phyloP scores from a whole-genome alignment of 2,888 invertebrate genomes.

The Drosophila algonquin region DNA sequence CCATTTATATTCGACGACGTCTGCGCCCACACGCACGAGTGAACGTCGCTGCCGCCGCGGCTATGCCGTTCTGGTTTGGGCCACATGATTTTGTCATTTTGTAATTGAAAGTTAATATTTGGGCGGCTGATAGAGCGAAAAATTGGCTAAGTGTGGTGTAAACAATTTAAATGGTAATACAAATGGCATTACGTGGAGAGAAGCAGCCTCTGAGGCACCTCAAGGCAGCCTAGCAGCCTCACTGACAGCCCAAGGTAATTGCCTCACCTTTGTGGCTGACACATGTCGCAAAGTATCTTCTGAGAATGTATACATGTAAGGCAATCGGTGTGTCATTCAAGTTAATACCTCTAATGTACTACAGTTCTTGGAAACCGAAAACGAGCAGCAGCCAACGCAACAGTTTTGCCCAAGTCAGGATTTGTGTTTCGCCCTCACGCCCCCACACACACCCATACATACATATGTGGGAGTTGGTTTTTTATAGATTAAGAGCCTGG shows the following conservation, averaged over 20 bases:
- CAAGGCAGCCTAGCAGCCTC: background rate
- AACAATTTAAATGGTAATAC: slow-evolving; percentile 51
- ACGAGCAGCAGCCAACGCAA: slow-evolving; percentile 49
- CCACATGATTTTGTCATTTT: slow-evolving; percentile 40
- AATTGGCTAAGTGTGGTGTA: slow-evolving; percentile 43
- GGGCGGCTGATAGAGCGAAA: slow-evolving; percentile 36
- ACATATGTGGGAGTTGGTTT: slow-evolving; percentile 46
- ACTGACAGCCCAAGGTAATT: background rate
- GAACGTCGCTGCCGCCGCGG: slow-evolving; percentile 1
- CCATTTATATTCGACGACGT: slow-evolving; percentile 11
- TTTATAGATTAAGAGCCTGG: slow-evolving; percentile 72
- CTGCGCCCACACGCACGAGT: slow-evolving; percentile 47
- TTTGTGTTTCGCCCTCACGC: slow-evolving; percentile 22
- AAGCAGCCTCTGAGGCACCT: slow-evolving; percentile 4
- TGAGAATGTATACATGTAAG: slow-evolving; percentile 4
- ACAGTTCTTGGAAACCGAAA: slow-evolving; percentile 3
- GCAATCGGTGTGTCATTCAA: slow-evolving; percentile 38
- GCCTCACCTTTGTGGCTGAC: background rate
- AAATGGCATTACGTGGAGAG: slow-evolving; percentile 35
- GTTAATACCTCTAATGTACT: slow-evolving; percentile 66
- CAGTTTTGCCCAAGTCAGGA: slow-evolving; percentile 53
- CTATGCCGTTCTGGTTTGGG: background rate
- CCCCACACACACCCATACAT: slow-evolving; percentile 5
- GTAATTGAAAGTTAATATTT: slow-evolving; percentile 67
- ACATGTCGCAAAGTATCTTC: background rate